Evolutionary conservation across 2,888 invertebrate genomes (phyloP).

Genomic region (Podabrus alpinus): DNA sequence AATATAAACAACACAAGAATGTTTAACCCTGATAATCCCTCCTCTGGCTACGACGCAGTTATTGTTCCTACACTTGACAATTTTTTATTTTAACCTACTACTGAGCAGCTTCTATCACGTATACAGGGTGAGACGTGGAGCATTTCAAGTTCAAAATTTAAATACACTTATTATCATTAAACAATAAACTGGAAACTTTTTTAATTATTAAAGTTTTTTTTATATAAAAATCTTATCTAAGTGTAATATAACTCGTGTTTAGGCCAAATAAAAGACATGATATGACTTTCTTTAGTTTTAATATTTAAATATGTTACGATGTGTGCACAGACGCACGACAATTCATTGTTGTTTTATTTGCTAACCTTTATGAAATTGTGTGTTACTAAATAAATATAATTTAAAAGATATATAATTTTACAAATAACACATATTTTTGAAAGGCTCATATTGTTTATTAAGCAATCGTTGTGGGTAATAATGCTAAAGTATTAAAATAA

Average conservation of each 20-base stretch:
- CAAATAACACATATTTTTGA: constrained; percentile 21
- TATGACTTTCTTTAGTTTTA: constrained; percentile 20
- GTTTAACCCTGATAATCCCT: too few relatives aligned
- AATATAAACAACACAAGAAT: too few relatives aligned
- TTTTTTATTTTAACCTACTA: too few relatives aligned
- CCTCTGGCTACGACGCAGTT: too few relatives aligned
- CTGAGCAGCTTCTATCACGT: too few relatives aligned
- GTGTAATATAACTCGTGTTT: constrained; percentile 9
- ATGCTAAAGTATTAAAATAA: neutral
- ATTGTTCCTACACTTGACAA: too few relatives aligned
- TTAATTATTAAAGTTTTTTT: neutral
- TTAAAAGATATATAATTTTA: constrained; percentile 27
- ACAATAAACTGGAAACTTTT: neutral
- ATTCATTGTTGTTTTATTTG: constrained; percentile 28
- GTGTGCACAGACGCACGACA: constrained; percentile 24
- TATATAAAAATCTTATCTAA: neutral
- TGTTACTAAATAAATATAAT: constrained; percentile 26
- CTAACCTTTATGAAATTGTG: constrained; percentile 26
- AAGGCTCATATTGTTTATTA: constrained; percentile 11
- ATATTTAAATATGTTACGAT: constrained; percentile 20
- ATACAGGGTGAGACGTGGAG: neutral
- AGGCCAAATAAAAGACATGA: constrained; percentile 15
- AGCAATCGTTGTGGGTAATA: constrained; percentile 5
- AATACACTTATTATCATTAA: neutral
- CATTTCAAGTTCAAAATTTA: neutral